Conservation (phyloP, 2,113 vertebrate species). For the Cisticola juncidis region DNA sequence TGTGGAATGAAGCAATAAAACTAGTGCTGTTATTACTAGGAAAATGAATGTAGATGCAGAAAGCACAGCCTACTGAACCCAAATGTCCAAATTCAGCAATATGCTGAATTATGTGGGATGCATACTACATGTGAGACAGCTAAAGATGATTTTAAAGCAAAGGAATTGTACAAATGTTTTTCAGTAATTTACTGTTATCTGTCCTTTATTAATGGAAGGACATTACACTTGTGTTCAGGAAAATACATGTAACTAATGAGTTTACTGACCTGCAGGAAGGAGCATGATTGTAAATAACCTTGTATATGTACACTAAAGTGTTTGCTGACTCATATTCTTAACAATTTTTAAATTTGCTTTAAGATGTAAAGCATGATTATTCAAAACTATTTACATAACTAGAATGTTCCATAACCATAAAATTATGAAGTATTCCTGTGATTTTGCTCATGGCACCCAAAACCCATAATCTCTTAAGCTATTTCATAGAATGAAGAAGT, state of each 20-base stretch:
- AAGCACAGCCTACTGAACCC: not conserved
- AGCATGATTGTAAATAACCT: not conserved
- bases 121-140: not conserved
- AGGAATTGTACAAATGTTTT: not conserved
- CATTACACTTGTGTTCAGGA: not conserved
- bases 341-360: not conserved
- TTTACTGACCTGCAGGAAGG: not conserved
- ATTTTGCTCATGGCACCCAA: not conserved
- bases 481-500: not conserved
- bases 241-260: not conserved
- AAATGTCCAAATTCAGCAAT: constrained; percentile 16
- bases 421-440: not conserved
- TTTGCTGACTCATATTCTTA: not conserved
- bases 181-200: not conserved
- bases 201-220: not conserved
- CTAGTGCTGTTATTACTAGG: not conserved
- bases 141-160: not conserved
- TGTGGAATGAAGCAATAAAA: not conserved
- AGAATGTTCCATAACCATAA: not conserved
- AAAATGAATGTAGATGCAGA: constrained; percentile 1
- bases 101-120: not conserved
- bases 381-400: not conserved
- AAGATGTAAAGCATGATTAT: not conserved
- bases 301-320: rapidly evolving
- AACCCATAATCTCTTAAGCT: not conserved